Conservation (phyloP, 2,113 vertebrate genomes). For the Pao palembangensis region DNA sequence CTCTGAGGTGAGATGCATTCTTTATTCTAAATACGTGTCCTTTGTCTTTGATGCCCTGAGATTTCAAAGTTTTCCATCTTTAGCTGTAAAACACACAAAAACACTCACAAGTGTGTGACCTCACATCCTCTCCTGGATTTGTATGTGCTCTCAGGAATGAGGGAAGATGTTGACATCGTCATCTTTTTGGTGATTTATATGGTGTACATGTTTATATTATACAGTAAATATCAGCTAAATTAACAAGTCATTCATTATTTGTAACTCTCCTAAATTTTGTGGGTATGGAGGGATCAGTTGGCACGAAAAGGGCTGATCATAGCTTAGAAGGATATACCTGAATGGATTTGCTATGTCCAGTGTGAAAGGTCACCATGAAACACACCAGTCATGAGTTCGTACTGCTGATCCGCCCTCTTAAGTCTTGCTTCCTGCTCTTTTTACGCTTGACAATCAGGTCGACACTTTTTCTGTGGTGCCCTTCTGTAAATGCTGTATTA, state of each 20-base stretch:
- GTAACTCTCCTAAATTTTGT: slow-evolving; percentile 1
- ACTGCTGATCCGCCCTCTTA: slow-evolving; percentile 1
- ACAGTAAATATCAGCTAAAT: slow-evolving; percentile 21
- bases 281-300: slow-evolving; percentile 46
- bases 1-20: slow-evolving; percentile 13
- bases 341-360: slow-evolving; percentile 29
- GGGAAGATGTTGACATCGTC: slow-evolving; percentile 14
- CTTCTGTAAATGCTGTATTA: slow-evolving; percentile 33
- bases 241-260: slow-evolving; percentile 11
- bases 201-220: slow-evolving; percentile 33
- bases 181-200: slow-evolving; percentile 13
- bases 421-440: slow-evolving; percentile 9
- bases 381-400: slow-evolving; percentile 26
- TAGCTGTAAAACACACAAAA: background rate
- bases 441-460: background rate
- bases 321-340: slow-evolving; percentile 25
- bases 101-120: too few species aligned
- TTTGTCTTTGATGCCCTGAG: slow-evolving; percentile 9
- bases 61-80: background rate
- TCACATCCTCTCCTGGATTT: slow-evolving; percentile 17
- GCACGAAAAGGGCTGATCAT: slow-evolving; percentile 7
- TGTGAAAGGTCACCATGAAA: slow-evolving; percentile 16
- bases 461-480: background rate
- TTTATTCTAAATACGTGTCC: slow-evolving; percentile 15
- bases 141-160: slow-evolving; percentile 13